Evolutionary conservation across 2,113 vertebrate genomes (phyloP), one percentile per base, ranked within the genome.

Genomic region (Saguinus midas): DNA sequence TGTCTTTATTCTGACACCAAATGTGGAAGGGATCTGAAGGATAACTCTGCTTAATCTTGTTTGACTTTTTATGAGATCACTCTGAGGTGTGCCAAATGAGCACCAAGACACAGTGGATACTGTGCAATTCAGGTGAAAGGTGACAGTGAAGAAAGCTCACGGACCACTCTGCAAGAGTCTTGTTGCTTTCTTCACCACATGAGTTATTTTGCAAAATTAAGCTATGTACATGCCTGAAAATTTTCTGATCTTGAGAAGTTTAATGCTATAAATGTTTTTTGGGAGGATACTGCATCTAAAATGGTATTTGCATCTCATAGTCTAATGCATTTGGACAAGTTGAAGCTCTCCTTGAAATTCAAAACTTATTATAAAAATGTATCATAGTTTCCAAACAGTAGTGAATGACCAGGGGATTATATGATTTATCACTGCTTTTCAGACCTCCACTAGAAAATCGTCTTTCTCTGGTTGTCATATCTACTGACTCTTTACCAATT

Each of bases 291-390:
- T 95, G 10, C 8, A 82, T 40, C 25, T 72, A 40, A 55, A 25
- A 84, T 68, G 57, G 73, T 90, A 87, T 93, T 85, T 82, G 21
- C 50, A 93, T 27, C 52, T 93, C 66, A 76, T 23, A 94, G 23
- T 13, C 37, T 93, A 90, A 97, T 84, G 79, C 35, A 84, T 87
- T 91, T 84, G 37, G 64, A 96, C 70, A 97, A 93, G 57, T 5
- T 89, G 35, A 79, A 97, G 94, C 81, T 85, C 81, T 85, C 87
- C 81, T 92, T 76, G 45, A 92, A 97, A 97, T 96, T 96, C 70
- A 17, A 29, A 96, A 72, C 93, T 96, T 96, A 92, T 90, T 72
- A 80, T 93, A 87, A 96, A 96, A 93, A 96, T 57, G 40, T 55
- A 87, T 68, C n/a, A 25, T 45, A 18, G 7, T 90, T 96, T 97